These are phyloP conservation scores for Agrilus biguttatus DNA, from an alignment of 2,888 invertebrate species.

Conservation along the genomic window DNA sequence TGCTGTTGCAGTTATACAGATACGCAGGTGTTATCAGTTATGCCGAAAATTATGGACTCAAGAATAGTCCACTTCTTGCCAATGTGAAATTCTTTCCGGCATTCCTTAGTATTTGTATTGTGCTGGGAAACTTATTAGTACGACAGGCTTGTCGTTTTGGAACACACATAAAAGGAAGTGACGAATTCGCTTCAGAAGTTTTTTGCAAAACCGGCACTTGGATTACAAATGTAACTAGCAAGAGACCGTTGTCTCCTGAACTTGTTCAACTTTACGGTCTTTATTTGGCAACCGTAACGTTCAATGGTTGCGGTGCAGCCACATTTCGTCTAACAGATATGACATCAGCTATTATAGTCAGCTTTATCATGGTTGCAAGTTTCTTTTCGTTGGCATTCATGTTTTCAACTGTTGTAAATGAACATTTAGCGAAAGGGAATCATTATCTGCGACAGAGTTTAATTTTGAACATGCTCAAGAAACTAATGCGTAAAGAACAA, in stretches of 20 bases:
- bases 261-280: slow-evolving; percentile 1
- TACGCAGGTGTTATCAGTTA: slow-evolving; percentile 6
- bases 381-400: not conserved
- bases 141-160: slow-evolving; percentile 5
- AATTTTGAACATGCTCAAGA: slow-evolving; percentile 1
- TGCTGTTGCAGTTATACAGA: slow-evolving; percentile 9
- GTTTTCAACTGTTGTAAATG: no score
- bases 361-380: not conserved
- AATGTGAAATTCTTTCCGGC: slow-evolving; percentile 3
- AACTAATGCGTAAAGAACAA: slow-evolving; percentile 5
- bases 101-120: slow-evolving; percentile 2
- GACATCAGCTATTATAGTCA: not conserved
- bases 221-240: slow-evolving; percentile 1
- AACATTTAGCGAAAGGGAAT: no score
- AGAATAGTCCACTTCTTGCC: not conserved
- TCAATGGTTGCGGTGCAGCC: not conserved
- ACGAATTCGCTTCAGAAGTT: slow-evolving; percentile 1
- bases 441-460: no score
- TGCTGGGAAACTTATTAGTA: slow-evolving; percentile 2
- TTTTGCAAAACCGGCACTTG: not conserved
- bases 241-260: not conserved
- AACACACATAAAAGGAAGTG: not conserved
- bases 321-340: not conserved
- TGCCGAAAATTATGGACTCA: not conserved
- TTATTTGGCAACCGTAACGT: slow-evolving; percentile 1